phyloP scores from a whole-genome alignment of 2,797 vertebrate species.

The Cheirogaleus major region DNA sequence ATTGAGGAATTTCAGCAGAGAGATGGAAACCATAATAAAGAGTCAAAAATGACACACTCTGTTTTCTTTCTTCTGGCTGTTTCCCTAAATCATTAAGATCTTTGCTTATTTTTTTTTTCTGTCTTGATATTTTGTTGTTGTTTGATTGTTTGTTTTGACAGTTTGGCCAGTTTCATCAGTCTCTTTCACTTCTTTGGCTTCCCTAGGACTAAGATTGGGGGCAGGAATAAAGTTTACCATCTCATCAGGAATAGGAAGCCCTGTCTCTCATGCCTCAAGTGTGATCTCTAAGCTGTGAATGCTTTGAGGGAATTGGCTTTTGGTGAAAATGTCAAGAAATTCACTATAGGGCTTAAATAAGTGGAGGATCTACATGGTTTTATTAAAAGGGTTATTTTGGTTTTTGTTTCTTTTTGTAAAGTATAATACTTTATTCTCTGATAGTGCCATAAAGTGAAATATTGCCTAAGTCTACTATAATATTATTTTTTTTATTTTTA shows the following conservation, averaged over 20 bases:
- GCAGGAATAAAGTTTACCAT: not conserved
- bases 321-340: not conserved
- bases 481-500: no score
- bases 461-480: not conserved
- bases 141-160: not conserved
- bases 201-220: not conserved
- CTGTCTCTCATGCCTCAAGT: not conserved
- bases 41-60: not conserved
- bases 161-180: not conserved
- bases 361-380: not conserved
- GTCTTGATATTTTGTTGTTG: not conserved
- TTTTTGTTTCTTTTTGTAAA: conserved; percentile 1
- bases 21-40: not conserved
- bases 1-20: not conserved
- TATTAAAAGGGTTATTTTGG: not conserved
- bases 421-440: not conserved
- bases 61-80: conserved; percentile 2
- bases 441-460: not conserved
- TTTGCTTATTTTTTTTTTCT: conserved; percentile 9
- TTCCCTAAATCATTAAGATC: not conserved
- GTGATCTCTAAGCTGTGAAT: not conserved
- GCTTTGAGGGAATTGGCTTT: not conserved
- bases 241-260: not conserved
- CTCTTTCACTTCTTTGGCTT: not conserved
- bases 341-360: not conserved